These are phyloP conservation scores for Orthonychiurus folsomi DNA, from an alignment of 2,888 invertebrate genomes.

Conservation along the genomic window DNA sequence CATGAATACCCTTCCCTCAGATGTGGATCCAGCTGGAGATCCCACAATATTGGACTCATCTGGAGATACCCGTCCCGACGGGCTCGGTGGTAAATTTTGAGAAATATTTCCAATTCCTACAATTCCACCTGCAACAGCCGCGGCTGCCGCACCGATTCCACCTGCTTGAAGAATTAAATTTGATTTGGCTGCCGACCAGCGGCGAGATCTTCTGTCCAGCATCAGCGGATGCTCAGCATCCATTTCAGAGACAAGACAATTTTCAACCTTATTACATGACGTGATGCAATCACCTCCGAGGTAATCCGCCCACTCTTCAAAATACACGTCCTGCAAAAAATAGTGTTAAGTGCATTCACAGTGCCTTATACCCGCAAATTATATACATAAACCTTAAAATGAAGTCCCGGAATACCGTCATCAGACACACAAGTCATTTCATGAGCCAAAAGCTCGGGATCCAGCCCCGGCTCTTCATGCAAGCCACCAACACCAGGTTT, in stretches of 20 bases:
- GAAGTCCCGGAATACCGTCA: slow-evolving; percentile 73
- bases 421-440: slow-evolving; percentile 77
- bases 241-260: slow-evolving; percentile 35
- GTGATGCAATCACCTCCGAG: slow-evolving; percentile 59
- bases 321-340: slow-evolving; percentile 36
- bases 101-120: slow-evolving; percentile 28
- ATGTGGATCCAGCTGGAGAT: too few relatives aligned
- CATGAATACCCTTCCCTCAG: too few relatives aligned
- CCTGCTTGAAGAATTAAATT: slow-evolving; percentile 17
- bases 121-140: slow-evolving; percentile 33
- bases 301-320: slow-evolving; percentile 39
- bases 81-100: too few relatives aligned
- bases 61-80: too few relatives aligned
- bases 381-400: slow-evolving; percentile 66
- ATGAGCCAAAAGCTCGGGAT: slow-evolving; percentile 32
- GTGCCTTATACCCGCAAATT: not conserved
- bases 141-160: slow-evolving; percentile 29
- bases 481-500: not conserved
- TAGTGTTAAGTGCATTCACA: not conserved
- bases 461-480: slow-evolving; percentile 23
- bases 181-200: slow-evolving; percentile 61
- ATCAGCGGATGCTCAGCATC: slow-evolving; percentile 59
- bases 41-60: too few relatives aligned
- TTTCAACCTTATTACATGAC: slow-evolving; percentile 64
- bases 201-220: slow-evolving; percentile 59